phyloP scores from a whole-genome alignment of 2,888 invertebrate species.

The Metallyticus violacea region DNA sequence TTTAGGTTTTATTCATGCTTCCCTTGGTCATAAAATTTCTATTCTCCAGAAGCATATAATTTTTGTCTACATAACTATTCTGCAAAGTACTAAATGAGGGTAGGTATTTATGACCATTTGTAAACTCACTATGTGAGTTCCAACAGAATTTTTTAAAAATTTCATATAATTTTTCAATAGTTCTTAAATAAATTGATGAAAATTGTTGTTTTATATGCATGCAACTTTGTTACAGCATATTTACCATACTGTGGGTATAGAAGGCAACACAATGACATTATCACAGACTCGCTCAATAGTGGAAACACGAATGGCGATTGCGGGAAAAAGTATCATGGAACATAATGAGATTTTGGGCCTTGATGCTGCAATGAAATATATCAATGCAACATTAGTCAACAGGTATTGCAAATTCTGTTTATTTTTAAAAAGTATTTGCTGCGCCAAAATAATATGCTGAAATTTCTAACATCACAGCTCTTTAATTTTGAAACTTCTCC shows the following conservation, averaged over 20 bases:
- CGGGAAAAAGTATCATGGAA: conserved; percentile 90
- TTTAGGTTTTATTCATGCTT: no score
- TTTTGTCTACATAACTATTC: no score
- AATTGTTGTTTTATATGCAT: no score
- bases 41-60: no score
- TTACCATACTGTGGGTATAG: conserved; percentile 95
- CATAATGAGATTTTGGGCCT: conserved; percentile 95
- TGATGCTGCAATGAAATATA: conserved; percentile 92
- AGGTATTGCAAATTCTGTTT: no score
- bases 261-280: conserved; percentile 95
- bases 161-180: no score
- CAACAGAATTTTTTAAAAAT: no score
- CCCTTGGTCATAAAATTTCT: no score
- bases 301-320: conserved; percentile 83
- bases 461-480: not conserved
- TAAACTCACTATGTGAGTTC: no score
- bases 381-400: conserved; percentile 76
- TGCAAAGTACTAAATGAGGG: no score
- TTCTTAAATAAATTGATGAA: no score
- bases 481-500: not conserved
- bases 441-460: not conserved
- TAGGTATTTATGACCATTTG: no score
- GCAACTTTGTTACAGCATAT: conserved; percentile 62
- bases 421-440: not conserved
- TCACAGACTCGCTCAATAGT: conserved; percentile 87